Base-by-base conservation (phyloP, 2,888 invertebrate genomes). In the Platynereis dumerilii region DNA sequence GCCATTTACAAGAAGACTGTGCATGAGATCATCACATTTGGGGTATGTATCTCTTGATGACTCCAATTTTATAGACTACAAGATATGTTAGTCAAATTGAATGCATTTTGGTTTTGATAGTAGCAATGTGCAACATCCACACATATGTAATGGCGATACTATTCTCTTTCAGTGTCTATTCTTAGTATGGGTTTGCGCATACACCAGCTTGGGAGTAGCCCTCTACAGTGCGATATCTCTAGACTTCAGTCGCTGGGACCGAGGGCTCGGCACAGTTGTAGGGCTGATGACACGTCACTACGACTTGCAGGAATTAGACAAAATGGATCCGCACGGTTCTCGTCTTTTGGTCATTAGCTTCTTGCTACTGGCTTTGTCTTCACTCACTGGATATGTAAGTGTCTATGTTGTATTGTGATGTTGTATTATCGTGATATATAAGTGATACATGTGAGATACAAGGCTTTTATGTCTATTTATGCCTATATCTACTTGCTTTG, bases 321-420 rank as follows among this genome's bases (percentile, higher is more conserved):
- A 70, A 17, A 12, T 24, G 42, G 63, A 68, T 28, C 59, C 67
- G 7, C 55, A 68, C 1, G 72, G 74, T 55, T 66, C 68, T n/a
- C 58, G 64, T 24, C 45, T 81, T 3, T 78, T 78, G 62, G 56
- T 80, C 3, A 66, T 79, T 52, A 70, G 73, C 52, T 75, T 76
- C 66, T 65, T 73, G 20, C 70, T 79, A n/a, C 75, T 80, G 63
- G 76, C 69, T 1, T 67, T 74, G 24, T 80, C 79, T 34, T 69
- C 79, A n/a, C 70, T 81, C 34, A 72, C 75, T 0, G 70, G 75
- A n/a, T 82, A 82, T 71, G 81, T 83, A 74, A 80, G 81, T 78
- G 27, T 29, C 7, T 20, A 57, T 12, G 24, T 57, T n/a, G 7
- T 5, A 7, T 34, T 34, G 12, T 34, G n/a, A n/a, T n/a, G n/a